Percentiles rank a stretch among this genome's conserved stretches.
phyloP scores from a whole-genome alignment of 2,888 invertebrate species.

The Cheilosia vernalis region DNA sequence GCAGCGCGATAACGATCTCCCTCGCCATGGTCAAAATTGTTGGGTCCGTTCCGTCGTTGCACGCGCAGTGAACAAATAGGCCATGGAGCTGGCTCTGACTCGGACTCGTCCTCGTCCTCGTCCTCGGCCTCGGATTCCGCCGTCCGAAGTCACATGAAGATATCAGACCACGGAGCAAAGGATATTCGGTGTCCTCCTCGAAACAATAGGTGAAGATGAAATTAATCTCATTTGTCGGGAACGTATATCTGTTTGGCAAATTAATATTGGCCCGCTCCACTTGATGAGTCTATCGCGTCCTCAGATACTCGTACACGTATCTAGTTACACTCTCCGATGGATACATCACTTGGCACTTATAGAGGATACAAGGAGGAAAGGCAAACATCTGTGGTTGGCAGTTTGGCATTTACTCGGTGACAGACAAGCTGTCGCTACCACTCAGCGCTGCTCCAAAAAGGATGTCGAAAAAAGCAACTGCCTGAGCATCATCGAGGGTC shows the following conservation, averaged over 20 bases:
- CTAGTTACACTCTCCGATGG: slow-evolving; percentile 39
- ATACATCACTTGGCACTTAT: slow-evolving; percentile 65
- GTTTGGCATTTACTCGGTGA: slow-evolving; percentile 50
- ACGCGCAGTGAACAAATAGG: slow-evolving; percentile 59
- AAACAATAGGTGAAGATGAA: slow-evolving; percentile 74
- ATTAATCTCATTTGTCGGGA: slow-evolving; percentile 73
- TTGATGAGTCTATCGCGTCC: slow-evolving; percentile 61
- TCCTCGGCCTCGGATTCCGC: not conserved
- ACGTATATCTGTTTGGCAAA: slow-evolving; percentile 60
- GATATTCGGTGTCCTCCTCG: slow-evolving; percentile 35
- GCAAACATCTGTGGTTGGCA: slow-evolving; percentile 64
- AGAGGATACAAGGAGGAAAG: not conserved
- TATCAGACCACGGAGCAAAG: slow-evolving; percentile 51
- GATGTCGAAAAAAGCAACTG: not conserved
- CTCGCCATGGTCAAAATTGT: slow-evolving; percentile 68
- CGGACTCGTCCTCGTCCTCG: too few relatives aligned
- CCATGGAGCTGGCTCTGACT: not conserved
- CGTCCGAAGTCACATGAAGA: slow-evolving; percentile 48
- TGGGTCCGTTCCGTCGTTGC: slow-evolving; percentile 38
- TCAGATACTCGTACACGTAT: not conserved
- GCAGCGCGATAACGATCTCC: slow-evolving; percentile 66
- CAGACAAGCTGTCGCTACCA: slow-evolving; percentile 75
- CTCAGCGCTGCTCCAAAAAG: slow-evolving; percentile 28
- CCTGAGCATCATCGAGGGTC: slow-evolving; percentile 56
- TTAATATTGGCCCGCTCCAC: slow-evolving; percentile 57